phyloP scores from a whole-genome alignment of 1,140 invertebrate genomes.

The Eubasilissa regina region DNA sequence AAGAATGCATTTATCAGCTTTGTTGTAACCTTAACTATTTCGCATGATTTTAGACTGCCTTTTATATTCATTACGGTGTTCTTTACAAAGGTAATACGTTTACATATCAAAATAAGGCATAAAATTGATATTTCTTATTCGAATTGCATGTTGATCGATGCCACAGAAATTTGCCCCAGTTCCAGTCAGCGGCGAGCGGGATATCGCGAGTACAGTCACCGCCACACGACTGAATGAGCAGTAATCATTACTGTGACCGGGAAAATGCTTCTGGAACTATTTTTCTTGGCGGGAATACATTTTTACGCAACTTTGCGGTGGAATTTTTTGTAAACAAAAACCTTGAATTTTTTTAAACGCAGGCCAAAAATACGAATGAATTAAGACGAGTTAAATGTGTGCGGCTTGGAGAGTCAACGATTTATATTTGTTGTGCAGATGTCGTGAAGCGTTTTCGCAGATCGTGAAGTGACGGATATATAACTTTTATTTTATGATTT shows the following conservation, averaged over 20 bases:
- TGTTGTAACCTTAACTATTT: too few species aligned
- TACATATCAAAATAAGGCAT: too few species aligned
- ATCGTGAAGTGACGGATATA: background rate
- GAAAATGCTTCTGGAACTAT: background rate
- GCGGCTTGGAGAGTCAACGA: background rate
- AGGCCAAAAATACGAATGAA: background rate
- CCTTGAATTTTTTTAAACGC: background rate
- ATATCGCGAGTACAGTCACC: background rate
- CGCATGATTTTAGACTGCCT: too few species aligned
- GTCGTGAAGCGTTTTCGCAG: background rate
- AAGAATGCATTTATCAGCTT: too few species aligned
- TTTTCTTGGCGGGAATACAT: conserved; percentile 5
- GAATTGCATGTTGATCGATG: too few species aligned
- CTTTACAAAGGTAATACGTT: too few species aligned
- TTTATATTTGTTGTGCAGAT: background rate
- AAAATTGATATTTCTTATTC: too few species aligned
- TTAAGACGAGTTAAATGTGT: background rate
- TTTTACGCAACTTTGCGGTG: background rate
- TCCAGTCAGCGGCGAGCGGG: background rate
- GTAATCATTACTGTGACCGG: background rate
- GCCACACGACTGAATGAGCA: background rate
- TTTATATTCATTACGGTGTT: too few species aligned
- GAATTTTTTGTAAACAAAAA: background rate
- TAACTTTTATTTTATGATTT: too few species aligned
- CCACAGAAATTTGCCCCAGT: background rate